phyloP scores from a whole-genome alignment of 2,113 vertebrate genomes.

The Nerophis lumbriciformis region DNA sequence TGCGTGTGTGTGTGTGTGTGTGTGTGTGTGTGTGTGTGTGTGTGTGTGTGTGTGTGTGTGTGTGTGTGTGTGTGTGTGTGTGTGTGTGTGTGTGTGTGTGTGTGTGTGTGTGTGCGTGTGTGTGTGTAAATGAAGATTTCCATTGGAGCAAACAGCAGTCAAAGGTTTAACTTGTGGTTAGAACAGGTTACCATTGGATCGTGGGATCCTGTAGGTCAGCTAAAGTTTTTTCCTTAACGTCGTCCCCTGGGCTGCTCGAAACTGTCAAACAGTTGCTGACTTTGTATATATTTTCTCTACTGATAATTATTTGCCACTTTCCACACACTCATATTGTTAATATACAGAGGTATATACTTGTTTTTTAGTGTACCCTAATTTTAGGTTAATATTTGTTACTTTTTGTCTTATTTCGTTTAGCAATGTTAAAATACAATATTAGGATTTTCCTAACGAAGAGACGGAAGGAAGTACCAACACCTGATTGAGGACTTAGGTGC shows the following conservation, averaged over 20 bases:
- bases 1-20: background rate
- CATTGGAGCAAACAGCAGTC: constrained; percentile 50
- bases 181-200: constrained; percentile 56
- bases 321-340: too few species aligned
- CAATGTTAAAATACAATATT: too few species aligned
- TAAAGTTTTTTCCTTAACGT: constrained; percentile 27
- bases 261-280: constrained; percentile 16
- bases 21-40: constrained; percentile 7
- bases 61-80: too few species aligned
- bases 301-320: background rate
- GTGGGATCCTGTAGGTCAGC: constrained; percentile 59
- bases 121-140: constrained; percentile 28
- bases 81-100: too few species aligned
- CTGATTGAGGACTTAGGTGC: too few species aligned
- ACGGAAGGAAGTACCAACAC: too few species aligned
- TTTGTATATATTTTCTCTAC: background rate
- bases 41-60: background rate
- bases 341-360: too few species aligned
- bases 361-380: too few species aligned
- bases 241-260: constrained; percentile 12
- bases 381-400: too few species aligned
- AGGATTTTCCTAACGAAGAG: too few species aligned
- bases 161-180: constrained; percentile 57
- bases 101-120: background rate
- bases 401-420: too few species aligned